Evolutionary conservation across 2,113 vertebrate genomes (phyloP).

Genomic region (Thunnus thynnus): DNA sequence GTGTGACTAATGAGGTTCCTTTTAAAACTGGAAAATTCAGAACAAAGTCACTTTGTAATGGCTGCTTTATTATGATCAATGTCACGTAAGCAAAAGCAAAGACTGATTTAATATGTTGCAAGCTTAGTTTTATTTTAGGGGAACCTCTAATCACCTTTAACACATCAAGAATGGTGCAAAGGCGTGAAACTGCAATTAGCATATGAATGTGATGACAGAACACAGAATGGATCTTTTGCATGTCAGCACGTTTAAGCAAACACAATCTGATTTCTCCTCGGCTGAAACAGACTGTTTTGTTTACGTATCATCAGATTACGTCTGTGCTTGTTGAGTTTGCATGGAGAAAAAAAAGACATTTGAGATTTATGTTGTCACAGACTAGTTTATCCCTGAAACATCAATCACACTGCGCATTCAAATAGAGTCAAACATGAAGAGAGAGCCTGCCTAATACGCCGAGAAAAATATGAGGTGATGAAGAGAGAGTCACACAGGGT

Average conservation of each 20-base stretch:
- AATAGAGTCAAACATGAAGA: slow-evolving; percentile 15
- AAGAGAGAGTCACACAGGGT: slow-evolving; percentile 10
- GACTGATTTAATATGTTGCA: neutral
- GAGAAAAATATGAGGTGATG: slow-evolving; percentile 18
- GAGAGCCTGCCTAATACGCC: neutral
- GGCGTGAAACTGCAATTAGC: slow-evolving; percentile 12
- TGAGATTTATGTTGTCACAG: slow-evolving; percentile 1
- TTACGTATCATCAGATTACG: neutral
- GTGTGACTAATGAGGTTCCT: slow-evolving; percentile 1
- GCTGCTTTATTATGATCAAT: neutral
- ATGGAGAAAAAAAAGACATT: neutral
- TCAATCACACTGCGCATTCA: slow-evolving; percentile 21
- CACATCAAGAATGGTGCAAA: neutral
- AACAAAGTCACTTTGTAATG: neutral
- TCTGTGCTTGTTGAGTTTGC: neutral
- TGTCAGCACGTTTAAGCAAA: neutral
- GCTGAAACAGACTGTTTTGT: neutral
- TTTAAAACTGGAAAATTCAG: neutral
- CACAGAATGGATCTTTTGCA: neutral
- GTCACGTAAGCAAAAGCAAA: neutral
- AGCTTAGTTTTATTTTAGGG: neutral
- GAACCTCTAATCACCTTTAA: neutral
- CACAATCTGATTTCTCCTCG: neutral
- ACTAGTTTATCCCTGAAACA: slow-evolving; percentile 7
- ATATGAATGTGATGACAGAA: neutral